A percentile compares a stretch with the other conserved stretches of the same genome.
Evolutionary conservation across 1,140 invertebrate genomes (phyloP).

Genomic region (Antheraea mylitta): DNA sequence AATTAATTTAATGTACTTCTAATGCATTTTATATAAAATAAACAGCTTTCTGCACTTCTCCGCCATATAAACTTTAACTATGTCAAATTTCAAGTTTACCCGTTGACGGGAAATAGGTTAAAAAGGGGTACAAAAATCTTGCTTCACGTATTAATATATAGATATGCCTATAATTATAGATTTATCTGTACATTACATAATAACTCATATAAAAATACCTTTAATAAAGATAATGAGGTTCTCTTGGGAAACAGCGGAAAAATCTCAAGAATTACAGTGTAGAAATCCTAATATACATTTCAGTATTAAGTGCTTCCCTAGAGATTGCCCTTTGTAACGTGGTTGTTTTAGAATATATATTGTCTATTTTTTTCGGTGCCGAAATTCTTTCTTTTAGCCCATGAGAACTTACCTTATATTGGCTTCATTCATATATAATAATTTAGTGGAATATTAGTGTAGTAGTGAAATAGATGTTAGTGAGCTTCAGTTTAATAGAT

Average conservation of each 20-base stretch:
- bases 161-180: too few species aligned
- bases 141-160: too few species aligned
- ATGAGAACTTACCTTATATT: too few species aligned
- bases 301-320: not conserved
- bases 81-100: too few species aligned
- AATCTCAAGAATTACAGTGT: not conserved
- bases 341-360: not conserved
- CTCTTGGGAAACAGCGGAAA: not conserved
- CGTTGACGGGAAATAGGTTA: too few species aligned
- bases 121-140: too few species aligned
- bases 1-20: too few species aligned
- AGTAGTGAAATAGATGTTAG: too few species aligned
- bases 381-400: not conserved
- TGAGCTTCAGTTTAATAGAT: not conserved
- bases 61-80: too few species aligned
- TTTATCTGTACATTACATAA: too few species aligned
- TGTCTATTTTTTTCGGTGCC: not conserved
- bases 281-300: slow-evolving; percentile 1
- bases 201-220: not conserved
- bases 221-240: not conserved
- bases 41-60: too few species aligned
- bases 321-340: not conserved
- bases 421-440: not conserved
- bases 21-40: too few species aligned
- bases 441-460: not conserved